A percentile compares a stretch with the other conserved stretches of the same genome.
Evolutionary conservation across 2,797 vertebrate species (phyloP).

Genomic region (Chrosomus eos): DNA sequence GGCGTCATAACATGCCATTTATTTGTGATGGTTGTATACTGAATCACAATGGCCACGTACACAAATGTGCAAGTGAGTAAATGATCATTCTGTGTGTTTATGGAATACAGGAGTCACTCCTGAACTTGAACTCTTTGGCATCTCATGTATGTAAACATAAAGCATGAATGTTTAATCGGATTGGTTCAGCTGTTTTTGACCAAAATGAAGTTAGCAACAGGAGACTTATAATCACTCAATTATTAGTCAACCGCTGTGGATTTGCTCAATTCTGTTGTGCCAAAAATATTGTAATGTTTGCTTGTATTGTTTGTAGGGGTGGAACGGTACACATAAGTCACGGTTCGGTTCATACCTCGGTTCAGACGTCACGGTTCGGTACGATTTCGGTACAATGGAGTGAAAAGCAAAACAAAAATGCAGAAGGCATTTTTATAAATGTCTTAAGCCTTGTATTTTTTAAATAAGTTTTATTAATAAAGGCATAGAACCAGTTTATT

Average conservation of each 20-base stretch:
- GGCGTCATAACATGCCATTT: slow-evolving; percentile 21
- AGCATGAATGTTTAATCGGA: slow-evolving; percentile 1
- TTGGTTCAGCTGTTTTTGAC: background rate
- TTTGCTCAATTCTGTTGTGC: background rate
- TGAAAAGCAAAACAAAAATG: no score
- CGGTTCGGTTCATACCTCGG: no score
- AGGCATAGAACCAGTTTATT: no score
- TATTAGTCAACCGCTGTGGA: background rate
- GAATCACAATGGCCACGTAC: slow-evolving; percentile 12
- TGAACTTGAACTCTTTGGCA: background rate
- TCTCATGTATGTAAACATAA: slow-evolving; percentile 10
- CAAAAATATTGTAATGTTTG: background rate
- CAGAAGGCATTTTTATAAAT: no score
- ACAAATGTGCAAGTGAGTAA: slow-evolving; percentile 12
- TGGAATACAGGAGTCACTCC: slow-evolving; percentile 24
- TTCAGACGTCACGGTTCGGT: no score
- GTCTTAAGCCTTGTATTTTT: no score
- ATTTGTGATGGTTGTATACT: background rate
- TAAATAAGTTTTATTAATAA: no score
- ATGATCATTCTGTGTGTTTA: slow-evolving; percentile 1
- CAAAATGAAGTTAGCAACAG: background rate
- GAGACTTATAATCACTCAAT: no score
- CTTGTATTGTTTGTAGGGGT: no score
- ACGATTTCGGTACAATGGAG: no score
- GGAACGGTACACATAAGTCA: no score